phyloP scores from a whole-genome alignment of 2,888 invertebrate species.

The Lumbricus terrestris region DNA sequence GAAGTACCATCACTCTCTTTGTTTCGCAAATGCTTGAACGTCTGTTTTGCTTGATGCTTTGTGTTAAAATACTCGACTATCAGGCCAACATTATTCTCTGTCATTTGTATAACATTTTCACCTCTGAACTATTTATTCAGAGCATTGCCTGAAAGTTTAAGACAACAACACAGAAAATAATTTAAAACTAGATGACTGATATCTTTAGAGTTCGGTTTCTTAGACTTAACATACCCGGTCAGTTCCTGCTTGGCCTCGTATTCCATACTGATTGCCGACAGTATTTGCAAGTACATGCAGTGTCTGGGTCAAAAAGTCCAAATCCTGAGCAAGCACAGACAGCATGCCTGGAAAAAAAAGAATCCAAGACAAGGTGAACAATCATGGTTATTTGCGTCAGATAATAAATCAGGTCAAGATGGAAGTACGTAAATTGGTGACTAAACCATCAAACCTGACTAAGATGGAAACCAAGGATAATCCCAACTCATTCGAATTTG shows the following conservation, averaged over 20 bases:
- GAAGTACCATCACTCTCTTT: no score
- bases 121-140: no score
- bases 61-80: no score
- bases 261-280: conserved; percentile 53
- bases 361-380: background rate
- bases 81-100: no score
- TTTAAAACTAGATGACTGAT: background rate
- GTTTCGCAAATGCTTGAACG: no score
- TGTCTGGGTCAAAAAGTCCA: conserved; percentile 53
- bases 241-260: conserved; percentile 49
- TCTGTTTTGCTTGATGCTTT: no score
- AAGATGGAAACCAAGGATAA: no score
- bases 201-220: background rate
- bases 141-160: no score
- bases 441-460: no score
- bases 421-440: background rate
- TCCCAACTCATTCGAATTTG: no score
- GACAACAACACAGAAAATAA: background rate
- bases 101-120: no score
- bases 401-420: background rate
- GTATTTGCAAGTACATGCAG: conserved; percentile 47
- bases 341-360: conserved; percentile 45
- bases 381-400: background rate
- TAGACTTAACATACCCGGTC: conserved; percentile 36
- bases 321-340: conserved; percentile 55